These are phyloP conservation scores for Ladona fulva DNA, from an alignment of 1,140 invertebrate species.

Conservation along the genomic window DNA sequence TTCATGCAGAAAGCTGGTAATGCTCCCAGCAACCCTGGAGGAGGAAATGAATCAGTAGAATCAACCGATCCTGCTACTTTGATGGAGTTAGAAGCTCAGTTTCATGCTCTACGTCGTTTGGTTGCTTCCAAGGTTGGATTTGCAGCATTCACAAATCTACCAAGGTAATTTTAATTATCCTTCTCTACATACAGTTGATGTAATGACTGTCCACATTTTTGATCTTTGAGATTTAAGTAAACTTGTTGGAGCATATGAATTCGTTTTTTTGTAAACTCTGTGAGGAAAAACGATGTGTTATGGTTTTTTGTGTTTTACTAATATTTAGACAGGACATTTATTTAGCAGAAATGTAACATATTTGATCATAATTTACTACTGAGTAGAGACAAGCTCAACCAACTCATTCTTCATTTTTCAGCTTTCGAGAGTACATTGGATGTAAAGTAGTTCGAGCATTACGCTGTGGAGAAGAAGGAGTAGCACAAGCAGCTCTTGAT, in stretches of 20 bases:
- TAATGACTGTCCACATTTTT: too few species aligned
- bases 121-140: slow-evolving; percentile 97
- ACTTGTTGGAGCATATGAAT: too few species aligned
- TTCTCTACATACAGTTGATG: too few species aligned
- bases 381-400: slow-evolving; percentile 6
- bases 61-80: slow-evolving; percentile 26
- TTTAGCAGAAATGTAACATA: too few species aligned
- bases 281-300: too few species aligned
- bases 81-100: slow-evolving; percentile 79
- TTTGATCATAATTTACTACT: not conserved
- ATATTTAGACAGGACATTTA: too few species aligned
- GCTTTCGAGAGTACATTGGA: slow-evolving; percentile 91
- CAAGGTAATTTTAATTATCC: slow-evolving; percentile 49
- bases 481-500: slow-evolving; percentile 93
- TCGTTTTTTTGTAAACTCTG: too few species aligned
- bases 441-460: slow-evolving; percentile 84
- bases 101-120: slow-evolving; percentile 84
- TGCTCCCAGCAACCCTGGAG: slow-evolving; percentile 40
- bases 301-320: too few species aligned
- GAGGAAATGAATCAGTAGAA: not conserved
- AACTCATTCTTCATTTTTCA: slow-evolving; percentile 34
- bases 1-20: slow-evolving; percentile 65
- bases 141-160: slow-evolving; percentile 83
- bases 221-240: too few species aligned
- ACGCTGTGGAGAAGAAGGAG: slow-evolving; percentile 75